phyloP scores from a whole-genome alignment of 1,140 invertebrate species.

The Drosophila nigrodunni region DNA sequence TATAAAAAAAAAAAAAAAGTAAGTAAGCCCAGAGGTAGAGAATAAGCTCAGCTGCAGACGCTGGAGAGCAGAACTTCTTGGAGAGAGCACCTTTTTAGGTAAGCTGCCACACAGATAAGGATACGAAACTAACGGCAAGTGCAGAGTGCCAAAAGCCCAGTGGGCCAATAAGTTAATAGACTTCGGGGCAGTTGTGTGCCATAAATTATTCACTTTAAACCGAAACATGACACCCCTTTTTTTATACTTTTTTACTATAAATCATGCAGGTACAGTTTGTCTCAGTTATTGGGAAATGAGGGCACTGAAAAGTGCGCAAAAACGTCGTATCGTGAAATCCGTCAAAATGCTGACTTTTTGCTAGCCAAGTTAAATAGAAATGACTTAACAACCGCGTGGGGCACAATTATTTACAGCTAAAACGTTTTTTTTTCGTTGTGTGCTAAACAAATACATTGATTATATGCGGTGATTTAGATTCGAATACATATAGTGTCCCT shows the following conservation, averaged over 20 bases:
- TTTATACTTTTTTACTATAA: conserved; percentile 17
- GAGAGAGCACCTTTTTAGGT: conserved; percentile 1
- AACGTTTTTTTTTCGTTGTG: too few relatives aligned
- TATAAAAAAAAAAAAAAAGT: conserved; percentile 18
- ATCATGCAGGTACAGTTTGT: conserved; percentile 22
- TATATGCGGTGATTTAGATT: neutral
- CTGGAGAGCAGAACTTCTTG: neutral
- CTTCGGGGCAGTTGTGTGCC: neutral
- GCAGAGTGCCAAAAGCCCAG: neutral
- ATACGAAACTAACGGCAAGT: neutral
- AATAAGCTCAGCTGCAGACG: neutral
- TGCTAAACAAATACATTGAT: neutral
- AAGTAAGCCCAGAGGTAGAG: conserved; percentile 1
- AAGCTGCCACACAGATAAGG: conserved; percentile 1
- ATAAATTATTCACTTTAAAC: conserved; percentile 50
- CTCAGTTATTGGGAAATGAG: conserved; percentile 9
- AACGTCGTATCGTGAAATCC: neutral
- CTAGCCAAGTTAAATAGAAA: conserved; percentile 15
- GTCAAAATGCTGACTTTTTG: neutral
- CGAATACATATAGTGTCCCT: neutral
- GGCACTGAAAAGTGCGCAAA: conserved; percentile 9
- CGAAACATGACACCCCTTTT: conserved; percentile 4
- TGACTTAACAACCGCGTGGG: conserved; percentile 4
- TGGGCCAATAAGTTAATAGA: neutral
- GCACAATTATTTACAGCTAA: conserved; percentile 2